phyloP scores from a whole-genome alignment of 1,140 invertebrate genomes.

The Zaprionus kolodkinae region DNA sequence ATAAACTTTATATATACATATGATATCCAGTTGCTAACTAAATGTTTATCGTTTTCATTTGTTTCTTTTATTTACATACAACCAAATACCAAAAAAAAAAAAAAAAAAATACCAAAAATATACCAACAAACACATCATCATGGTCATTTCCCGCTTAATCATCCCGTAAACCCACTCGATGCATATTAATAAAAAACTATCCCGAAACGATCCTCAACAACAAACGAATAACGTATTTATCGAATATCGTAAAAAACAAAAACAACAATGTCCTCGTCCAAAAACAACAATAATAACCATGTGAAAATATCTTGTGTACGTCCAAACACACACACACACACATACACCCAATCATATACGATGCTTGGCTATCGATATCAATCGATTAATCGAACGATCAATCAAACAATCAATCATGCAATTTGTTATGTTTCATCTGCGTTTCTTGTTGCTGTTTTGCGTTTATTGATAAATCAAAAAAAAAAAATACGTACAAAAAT shows the following conservation, averaged over 20 bases:
- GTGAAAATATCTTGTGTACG: conserved; percentile 67
- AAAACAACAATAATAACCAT: conserved; percentile 45
- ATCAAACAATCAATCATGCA: conserved; percentile 63
- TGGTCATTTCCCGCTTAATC: conserved; percentile 84
- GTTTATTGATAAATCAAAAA: conserved; percentile 39
- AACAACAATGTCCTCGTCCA: conserved; percentile 65
- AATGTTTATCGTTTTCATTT: conserved; percentile 84
- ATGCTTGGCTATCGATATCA: conserved; percentile 74
- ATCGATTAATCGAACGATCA: conserved; percentile 53
- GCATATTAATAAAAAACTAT: conserved; percentile 41
- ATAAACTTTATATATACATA: conserved; percentile 42
- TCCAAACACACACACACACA: conserved; percentile 48
- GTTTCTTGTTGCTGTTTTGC: conserved; percentile 79
- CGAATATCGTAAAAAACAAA: conserved; percentile 54
- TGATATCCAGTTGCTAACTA: conserved; percentile 83
- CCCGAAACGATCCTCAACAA: conserved; percentile 39
- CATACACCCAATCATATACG: conserved; percentile 35
- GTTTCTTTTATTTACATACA: conserved; percentile 83
- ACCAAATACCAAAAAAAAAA: conserved; percentile 36
- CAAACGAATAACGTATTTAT: conserved; percentile 43
- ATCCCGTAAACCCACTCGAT: conserved; percentile 60
- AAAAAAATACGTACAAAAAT: conserved; percentile 34
- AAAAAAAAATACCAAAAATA: conserved; percentile 51
- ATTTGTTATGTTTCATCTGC: conserved; percentile 65
- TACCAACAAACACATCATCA: conserved; percentile 67